Evolutionary conservation across 2,113 vertebrate species (phyloP).

Genomic region (Silurus glanis): DNA sequence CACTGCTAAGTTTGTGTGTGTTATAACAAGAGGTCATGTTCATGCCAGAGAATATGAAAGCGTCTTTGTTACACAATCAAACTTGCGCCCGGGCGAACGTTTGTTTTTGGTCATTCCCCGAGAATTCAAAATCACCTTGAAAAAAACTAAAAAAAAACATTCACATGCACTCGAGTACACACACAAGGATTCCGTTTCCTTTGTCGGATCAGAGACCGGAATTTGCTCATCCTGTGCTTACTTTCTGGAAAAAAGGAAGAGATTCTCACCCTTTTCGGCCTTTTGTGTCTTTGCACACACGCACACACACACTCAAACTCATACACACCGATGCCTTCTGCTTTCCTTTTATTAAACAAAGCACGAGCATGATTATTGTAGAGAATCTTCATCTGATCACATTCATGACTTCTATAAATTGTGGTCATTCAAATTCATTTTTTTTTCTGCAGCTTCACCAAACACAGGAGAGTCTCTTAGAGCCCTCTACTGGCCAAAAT

Average conservation of each 20-base stretch:
- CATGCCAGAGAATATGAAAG: background rate
- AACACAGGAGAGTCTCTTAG: background rate
- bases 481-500: slow-evolving; percentile 41
- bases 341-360: background rate
- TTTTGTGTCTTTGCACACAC: background rate
- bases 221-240: slow-evolving; percentile 30
- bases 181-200: slow-evolving; percentile 21
- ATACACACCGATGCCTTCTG: background rate
- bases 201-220: slow-evolving; percentile 7
- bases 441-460: background rate
- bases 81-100: background rate
- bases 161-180: background rate
- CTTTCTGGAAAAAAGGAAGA: slow-evolving; percentile 29
- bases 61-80: background rate
- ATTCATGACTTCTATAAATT: background rate
- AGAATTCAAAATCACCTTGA: background rate
- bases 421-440: background rate
- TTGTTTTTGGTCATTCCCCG: background rate
- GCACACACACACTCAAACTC: background rate
- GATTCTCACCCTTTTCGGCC: background rate
- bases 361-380: background rate
- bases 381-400: too few species aligned
- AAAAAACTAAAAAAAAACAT: background rate
- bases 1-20: background rate
- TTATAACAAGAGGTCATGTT: background rate